Evolutionary conservation across 2,888 invertebrate genomes (phyloP), one percentile per base, ranked within the genome.

Genomic region (Agrypnus murinus): DNA sequence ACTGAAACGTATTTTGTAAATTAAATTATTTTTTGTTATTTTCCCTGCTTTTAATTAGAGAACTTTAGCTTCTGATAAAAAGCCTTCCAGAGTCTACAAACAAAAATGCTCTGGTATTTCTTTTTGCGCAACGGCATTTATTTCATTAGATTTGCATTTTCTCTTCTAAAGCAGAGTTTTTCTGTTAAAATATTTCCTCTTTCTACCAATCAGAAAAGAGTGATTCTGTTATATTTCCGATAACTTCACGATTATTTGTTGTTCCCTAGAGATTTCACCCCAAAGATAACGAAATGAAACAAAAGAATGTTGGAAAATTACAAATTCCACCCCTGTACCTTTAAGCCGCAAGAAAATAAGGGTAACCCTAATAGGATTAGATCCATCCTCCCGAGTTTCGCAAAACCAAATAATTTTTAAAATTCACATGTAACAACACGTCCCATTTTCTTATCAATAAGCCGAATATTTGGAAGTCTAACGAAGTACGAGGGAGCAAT

Each of bases 21-120:
- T 77, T 77, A 75, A 76, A 77, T 77, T 77, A 76, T 74, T 73
- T 75, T 75, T 76, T 77, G 66, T 69, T 63, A 69, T 75, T 77
- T 74, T 75, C 64, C 65, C 32, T 55, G 59, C 68, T 65, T 68
- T 71, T 71, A 71, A 71, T 71, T 71, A 71, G 67, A 50, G 53
- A 65, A 65, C 69, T 69, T 69, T 65, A 45, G 32, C 59, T 65
- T 59, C n/a, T 59, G 43, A 38, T 55, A 55, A 70, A 70, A 70
- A 70, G 45, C 34, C 25, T 17, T 14, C 2, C 64, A 58, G 69
- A 59, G 57, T 60, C 45, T n/a, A 60, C 34, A 65, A 64, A 55
- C 36, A 43, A 40, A 53, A 25, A 25, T 25, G 25, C 5, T 25
- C 2, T 57, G 15, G 17, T 32, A 57, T 48, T 59, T 65, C 31